Percentiles rank a stretch among this genome's conserved stretches.
Evolutionary conservation across 1,140 invertebrate genomes (phyloP).

Genomic region (Paracyclopina nana): DNA sequence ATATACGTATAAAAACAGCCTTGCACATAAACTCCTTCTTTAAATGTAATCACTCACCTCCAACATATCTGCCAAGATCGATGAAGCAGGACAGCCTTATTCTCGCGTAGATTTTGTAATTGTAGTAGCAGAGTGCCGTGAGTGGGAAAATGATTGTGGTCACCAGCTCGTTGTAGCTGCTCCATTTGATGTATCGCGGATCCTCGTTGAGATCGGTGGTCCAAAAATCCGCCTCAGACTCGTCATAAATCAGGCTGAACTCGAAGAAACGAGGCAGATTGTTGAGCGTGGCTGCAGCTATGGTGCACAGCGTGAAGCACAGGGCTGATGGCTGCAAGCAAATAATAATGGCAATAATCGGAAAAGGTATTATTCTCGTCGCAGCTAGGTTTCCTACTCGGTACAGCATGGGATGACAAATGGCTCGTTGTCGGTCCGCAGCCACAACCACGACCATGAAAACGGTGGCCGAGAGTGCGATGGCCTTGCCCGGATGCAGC

Average conservation of each 20-base stretch:
- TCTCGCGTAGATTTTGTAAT: not conserved
- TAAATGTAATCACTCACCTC: too few relatives aligned
- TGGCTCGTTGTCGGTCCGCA: not conserved
- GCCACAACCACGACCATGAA: not conserved
- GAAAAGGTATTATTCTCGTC: not conserved
- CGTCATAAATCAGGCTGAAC: not conserved
- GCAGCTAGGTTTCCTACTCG: not conserved
- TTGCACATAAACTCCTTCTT: too few relatives aligned
- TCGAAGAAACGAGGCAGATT: conserved; percentile 2
- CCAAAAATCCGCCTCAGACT: not conserved
- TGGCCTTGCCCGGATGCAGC: not conserved
- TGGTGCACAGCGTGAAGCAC: not conserved
- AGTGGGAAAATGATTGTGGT: not conserved
- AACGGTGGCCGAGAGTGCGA: not conserved
- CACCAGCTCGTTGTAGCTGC: not conserved
- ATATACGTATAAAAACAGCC: too few relatives aligned
- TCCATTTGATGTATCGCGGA: not conserved
- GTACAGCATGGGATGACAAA: conserved; percentile 3
- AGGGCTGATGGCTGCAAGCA: not conserved
- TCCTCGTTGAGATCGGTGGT: conserved; percentile 1
- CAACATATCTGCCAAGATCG: not conserved
- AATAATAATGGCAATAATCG: not conserved
- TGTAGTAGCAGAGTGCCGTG: not conserved
- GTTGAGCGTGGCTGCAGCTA: not conserved
- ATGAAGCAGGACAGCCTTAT: not conserved